Percentiles rank a stretch among this genome's conserved stretches.
phyloP scores from a whole-genome alignment of 2,888 invertebrate species.

The Lordiphosa fenestrarum region DNA sequence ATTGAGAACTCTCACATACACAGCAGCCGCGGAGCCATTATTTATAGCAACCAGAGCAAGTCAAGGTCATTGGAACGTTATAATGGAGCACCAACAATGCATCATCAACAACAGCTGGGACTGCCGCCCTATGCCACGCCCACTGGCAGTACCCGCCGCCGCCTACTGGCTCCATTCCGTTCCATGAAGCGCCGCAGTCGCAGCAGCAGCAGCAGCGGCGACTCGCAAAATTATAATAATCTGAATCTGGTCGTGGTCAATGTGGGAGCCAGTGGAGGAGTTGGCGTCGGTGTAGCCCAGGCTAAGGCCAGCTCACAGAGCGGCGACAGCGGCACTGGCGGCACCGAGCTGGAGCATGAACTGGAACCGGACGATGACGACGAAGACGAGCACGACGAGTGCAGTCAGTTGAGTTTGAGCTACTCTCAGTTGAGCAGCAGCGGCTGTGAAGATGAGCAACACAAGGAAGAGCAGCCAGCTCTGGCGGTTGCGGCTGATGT shows the following conservation, averaged over 20 bases:
- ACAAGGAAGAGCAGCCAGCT: conserved; percentile 31
- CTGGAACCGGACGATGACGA: conserved; percentile 53
- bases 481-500: conserved; percentile 6
- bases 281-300: conserved; percentile 36
- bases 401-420: conserved; percentile 74
- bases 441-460: conserved; percentile 47
- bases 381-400: conserved; percentile 55
- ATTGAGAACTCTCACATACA: conserved; percentile 52
- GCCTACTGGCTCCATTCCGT: conserved; percentile 74
- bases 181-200: conserved; percentile 77
- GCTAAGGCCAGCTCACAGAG: conserved; percentile 73
- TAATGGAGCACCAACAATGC: conserved; percentile 69
- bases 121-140: conserved; percentile 64
- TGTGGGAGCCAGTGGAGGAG: conserved; percentile 27
- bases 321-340: conserved; percentile 76
- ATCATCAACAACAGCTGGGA: conserved; percentile 30
- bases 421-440: conserved; percentile 76
- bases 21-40: conserved; percentile 23
- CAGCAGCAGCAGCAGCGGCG: conserved; percentile 77
- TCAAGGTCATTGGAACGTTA: conserved; percentile 78
- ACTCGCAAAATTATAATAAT: conserved; percentile 53
- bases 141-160: conserved; percentile 65
- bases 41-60: conserved; percentile 59
- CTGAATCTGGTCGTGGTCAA: conserved; percentile 52
- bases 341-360: conserved; percentile 77